A percentile compares a stretch with the other conserved stretches of the same genome.
These are phyloP conservation scores for Bicyclus anynana DNA, from an alignment of 1,140 invertebrate genomes.

Conservation along the genomic window DNA sequence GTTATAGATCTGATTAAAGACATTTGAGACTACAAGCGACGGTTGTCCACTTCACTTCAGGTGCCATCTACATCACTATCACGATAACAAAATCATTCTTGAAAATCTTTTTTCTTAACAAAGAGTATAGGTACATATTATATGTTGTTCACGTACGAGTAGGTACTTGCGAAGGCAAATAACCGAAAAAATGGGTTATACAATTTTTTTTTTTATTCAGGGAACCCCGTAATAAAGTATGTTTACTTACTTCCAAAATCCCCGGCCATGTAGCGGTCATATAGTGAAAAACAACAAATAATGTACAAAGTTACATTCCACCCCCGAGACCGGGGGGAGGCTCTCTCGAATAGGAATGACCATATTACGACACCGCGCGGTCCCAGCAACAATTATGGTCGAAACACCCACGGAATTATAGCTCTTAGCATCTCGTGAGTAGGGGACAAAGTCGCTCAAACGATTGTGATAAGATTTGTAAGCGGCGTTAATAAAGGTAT, in stretches of 20 bases:
- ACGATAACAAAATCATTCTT: too few relatives aligned
- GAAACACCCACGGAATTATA: constrained; percentile 5
- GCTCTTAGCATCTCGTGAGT: neutral
- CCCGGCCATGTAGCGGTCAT: constrained; percentile 20
- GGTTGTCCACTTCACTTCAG: too few relatives aligned
- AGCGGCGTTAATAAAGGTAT: constrained; percentile 22
- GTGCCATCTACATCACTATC: too few relatives aligned
- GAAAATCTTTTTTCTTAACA: neutral
- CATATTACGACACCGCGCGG: constrained; percentile 21
- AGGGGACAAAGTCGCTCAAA: neutral
- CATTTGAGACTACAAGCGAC: too few relatives aligned
- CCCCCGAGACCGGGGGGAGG: constrained; percentile 18
- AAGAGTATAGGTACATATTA: too few relatives aligned
- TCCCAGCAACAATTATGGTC: constrained; percentile 18
- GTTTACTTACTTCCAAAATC: constrained; percentile 25
- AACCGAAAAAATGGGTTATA: neutral
- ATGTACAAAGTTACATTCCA: constrained; percentile 23
- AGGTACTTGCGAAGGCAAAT: neutral
- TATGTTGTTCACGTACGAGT: neutral
- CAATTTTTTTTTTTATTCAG: neutral
- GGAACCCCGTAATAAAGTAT: constrained; percentile 10
- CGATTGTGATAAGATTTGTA: constrained; percentile 1
- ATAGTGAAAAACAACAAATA: constrained; percentile 26
- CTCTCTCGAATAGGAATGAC: constrained; percentile 22
- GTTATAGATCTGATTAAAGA: too few relatives aligned